These are phyloP conservation scores for Ictidomys tridecemlineatus DNA, from an alignment of 2,113 vertebrate species.

Conservation along the genomic window DNA sequence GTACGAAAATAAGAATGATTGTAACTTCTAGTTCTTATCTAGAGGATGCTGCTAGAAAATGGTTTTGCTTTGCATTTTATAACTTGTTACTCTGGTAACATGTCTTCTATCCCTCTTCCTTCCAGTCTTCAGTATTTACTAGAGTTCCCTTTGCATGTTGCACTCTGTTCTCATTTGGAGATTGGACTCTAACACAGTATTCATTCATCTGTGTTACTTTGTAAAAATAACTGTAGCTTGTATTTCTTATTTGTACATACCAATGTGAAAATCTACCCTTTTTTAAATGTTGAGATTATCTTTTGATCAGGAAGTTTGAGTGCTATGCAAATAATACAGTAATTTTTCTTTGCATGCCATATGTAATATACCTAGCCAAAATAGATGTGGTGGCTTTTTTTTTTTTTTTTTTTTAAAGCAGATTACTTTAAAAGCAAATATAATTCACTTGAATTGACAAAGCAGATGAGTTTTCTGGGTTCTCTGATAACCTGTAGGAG, in stretches of 20 bases:
- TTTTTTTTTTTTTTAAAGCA: slow-evolving; percentile 39
- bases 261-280: slow-evolving; percentile 77
- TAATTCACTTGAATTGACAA: slow-evolving; percentile 81
- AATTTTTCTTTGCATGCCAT: slow-evolving; percentile 86
- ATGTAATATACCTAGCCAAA: slow-evolving; percentile 85
- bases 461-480: slow-evolving; percentile 56
- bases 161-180: slow-evolving; percentile 75
- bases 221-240: slow-evolving; percentile 81
- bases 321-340: slow-evolving; percentile 77
- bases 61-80: slow-evolving; percentile 85
- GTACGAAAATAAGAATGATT: slow-evolving; percentile 77
- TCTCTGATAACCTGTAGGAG: slow-evolving; percentile 33
- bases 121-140: slow-evolving; percentile 78
- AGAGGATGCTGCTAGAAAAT: slow-evolving; percentile 86
- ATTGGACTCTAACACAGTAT: slow-evolving; percentile 76
- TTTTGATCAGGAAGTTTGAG: slow-evolving; percentile 83
- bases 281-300: slow-evolving; percentile 71
- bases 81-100: background rate
- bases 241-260: slow-evolving; percentile 88
- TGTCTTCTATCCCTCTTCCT: slow-evolving; percentile 80
- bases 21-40: slow-evolving; percentile 76
- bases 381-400: slow-evolving; percentile 78
- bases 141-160: slow-evolving; percentile 80
- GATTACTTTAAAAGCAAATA: slow-evolving; percentile 65
- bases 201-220: slow-evolving; percentile 83